These are phyloP conservation scores for Mya arenaria DNA, from an alignment of 1,140 invertebrate species.

Conservation along the genomic window DNA sequence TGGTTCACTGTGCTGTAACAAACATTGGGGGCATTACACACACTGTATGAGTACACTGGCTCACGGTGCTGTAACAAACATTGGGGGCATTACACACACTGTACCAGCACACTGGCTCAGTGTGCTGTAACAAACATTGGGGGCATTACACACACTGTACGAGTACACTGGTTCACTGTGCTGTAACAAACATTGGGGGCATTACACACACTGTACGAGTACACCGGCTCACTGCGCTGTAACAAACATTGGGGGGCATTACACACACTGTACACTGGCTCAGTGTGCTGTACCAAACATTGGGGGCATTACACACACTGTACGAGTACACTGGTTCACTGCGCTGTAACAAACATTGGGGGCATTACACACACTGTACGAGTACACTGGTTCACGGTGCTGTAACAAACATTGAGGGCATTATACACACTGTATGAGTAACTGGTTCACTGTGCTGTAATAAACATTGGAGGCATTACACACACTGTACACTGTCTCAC, in stretches of 20 bases:
- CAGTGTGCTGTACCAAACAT: neutral
- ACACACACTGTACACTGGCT: neutral
- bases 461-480: neutral
- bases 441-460: neutral
- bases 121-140: neutral
- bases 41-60: neutral
- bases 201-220: neutral
- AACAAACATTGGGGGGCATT: neutral
- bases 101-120: neutral
- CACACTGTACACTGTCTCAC: neutral
- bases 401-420: neutral
- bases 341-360: neutral
- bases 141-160: neutral
- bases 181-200: neutral
- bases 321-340: neutral
- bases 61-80: neutral
- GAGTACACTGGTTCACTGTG: neutral
- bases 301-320: neutral
- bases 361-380: neutral
- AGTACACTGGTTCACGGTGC: neutral
- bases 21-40: neutral
- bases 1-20: neutral
- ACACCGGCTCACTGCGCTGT: neutral
- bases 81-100: neutral
- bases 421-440: neutral